These are phyloP conservation scores for Piprites chloris DNA, from an alignment of 2,113 vertebrate genomes.

Conservation along the genomic window DNA sequence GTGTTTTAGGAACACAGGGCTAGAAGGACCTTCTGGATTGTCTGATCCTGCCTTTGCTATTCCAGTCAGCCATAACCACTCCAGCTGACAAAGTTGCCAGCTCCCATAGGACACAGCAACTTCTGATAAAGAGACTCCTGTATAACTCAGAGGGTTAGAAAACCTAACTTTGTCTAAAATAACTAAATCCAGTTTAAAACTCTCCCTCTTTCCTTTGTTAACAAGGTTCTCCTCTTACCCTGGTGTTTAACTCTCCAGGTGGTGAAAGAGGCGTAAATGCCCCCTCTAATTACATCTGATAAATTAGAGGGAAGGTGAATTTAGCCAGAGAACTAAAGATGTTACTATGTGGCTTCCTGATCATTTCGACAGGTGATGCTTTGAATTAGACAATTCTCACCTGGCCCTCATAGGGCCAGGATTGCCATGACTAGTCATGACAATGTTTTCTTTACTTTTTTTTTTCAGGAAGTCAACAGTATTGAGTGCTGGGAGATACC, in stretches of 20 bases:
- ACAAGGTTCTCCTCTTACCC: not conserved
- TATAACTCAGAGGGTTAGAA: not conserved
- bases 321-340: not conserved
- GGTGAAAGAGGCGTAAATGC: not conserved
- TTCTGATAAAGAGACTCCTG: not conserved
- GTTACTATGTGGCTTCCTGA: not conserved
- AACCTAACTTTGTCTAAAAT: not conserved
- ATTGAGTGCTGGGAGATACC: not conserved
- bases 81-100: not conserved
- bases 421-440: not conserved
- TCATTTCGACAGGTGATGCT: not conserved
- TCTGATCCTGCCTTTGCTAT: not conserved
- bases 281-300: not conserved
- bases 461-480: not conserved
- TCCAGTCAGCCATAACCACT: not conserved
- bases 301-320: not conserved
- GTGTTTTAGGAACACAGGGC: not conserved
- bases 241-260: not conserved
- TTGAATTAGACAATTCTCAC: not conserved
- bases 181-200: not conserved
- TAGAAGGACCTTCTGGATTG: not conserved
- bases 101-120: not conserved
- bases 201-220: not conserved
- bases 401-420: not conserved
- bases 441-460: not conserved